Evolutionary conservation across 92 coral and sea anemone genomes (phyloP), one percentile per base, ranked within the genome.

Genomic region (Epizoanthus ramosus): DNA sequence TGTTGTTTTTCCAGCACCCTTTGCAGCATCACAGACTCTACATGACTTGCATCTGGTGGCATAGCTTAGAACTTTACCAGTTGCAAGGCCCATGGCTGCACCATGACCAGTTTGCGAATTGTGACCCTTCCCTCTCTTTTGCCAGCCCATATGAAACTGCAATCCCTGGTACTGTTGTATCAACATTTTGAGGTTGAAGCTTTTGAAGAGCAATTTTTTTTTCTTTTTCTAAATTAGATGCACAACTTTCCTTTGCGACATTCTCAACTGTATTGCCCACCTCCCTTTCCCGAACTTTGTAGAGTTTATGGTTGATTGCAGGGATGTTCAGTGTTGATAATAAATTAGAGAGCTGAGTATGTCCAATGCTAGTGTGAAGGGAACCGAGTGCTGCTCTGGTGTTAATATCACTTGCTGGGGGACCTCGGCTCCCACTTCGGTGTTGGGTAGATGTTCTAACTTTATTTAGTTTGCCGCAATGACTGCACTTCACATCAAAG

Each of bases 131-230:
- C 83, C 92, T 66, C 87, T 77, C 43, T 86, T 91, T 67, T 91
- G 92, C 92, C 95, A 92, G 16, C 87, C 95, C 95, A 89, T 77
- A 91, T 7, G 92, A 88, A 22, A 87, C 80, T 33, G 79, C n/a
- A 35, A 85, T 35, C 16, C 47, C 64, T 13, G 79, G 17, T 43
- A 73, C 43, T 28, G 31, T 0, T 28, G 31, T 28, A 69, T 83
- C 85, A 80, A 80, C 63, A 57, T 88, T 89, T 72, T 86, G 88
- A 37, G 57, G 74, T 41, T 80, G 67, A 65, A n/a, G 84, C 2
- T 73, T 84, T 73, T 73, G 28, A 10, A 74, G 65, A 23, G 90
- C 87, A 22, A 54, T 21, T 25, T 66, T 70, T 81, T 63, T 85
- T 41, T 88, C 84, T 21, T 12, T 16, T n/a, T 74, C 57, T 86